Percentiles rank a stretch among this genome's conserved stretches.
These are phyloP conservation scores for Poecilia gillii DNA, from an alignment of 2,797 vertebrate species.

Conservation along the genomic window DNA sequence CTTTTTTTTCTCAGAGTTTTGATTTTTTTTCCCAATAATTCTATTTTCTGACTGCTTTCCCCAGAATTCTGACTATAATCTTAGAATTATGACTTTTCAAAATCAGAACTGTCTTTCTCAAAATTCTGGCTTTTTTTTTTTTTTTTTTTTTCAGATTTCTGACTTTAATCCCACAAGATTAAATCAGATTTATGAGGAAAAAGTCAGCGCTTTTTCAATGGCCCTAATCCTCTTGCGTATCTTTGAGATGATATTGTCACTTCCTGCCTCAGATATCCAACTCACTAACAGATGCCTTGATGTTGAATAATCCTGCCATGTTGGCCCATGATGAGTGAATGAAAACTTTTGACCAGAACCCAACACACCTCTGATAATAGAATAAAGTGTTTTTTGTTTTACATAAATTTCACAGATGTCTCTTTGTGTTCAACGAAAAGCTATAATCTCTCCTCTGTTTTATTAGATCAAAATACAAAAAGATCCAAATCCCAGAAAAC, in stretches of 20 bases:
- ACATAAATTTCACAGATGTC: background rate
- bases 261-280: background rate
- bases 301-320: background rate
- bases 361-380: background rate
- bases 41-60: too few species aligned
- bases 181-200: too few species aligned
- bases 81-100: too few species aligned
- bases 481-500: background rate
- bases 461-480: background rate
- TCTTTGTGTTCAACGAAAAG: background rate
- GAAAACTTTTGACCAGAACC: background rate
- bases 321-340: background rate
- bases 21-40: too few species aligned
- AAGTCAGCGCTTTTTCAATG: too few species aligned
- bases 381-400: background rate
- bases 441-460: background rate
- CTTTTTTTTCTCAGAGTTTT: too few species aligned
- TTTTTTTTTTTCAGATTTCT: too few species aligned
- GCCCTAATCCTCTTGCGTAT: too few species aligned
- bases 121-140: too few species aligned
- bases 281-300: background rate
- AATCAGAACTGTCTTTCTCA: too few species aligned
- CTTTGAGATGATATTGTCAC: background rate
- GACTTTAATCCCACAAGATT: too few species aligned
- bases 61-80: too few species aligned